phyloP scores from a whole-genome alignment of 2,113 vertebrate genomes.

The Psittacus erithacus region DNA sequence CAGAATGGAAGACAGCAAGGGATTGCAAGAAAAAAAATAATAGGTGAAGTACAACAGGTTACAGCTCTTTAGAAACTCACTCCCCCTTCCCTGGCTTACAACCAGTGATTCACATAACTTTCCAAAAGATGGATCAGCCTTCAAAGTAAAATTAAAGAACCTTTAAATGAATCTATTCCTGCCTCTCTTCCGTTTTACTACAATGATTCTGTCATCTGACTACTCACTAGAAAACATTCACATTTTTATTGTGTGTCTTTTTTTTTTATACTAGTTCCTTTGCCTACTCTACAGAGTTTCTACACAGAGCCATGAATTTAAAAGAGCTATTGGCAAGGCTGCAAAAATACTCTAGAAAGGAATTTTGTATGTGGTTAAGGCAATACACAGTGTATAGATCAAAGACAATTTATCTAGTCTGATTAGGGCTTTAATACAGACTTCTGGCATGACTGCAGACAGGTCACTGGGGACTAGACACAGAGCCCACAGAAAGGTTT shows the following conservation, averaged over 20 bases:
- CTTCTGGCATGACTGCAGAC: not conserved
- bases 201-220: not conserved
- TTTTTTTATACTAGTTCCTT: not conserved
- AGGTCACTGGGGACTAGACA: not conserved
- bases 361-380: not conserved
- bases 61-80: not conserved
- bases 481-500: not conserved
- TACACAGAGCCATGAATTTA: not conserved
- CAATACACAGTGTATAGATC: not conserved
- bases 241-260: not conserved
- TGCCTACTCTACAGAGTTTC: not conserved
- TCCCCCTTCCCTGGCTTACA: not conserved
- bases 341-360: not conserved
- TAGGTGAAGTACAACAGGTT: not conserved
- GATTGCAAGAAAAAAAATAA: not conserved
- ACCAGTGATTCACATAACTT: not conserved
- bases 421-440: not conserved
- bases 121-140: not conserved
- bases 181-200: not conserved
- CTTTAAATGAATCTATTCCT: not conserved
- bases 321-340: not conserved
- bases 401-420: not conserved
- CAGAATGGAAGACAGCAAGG: not conserved
- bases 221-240: not conserved
- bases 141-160: not conserved